Evolutionary conservation across 2,888 invertebrate species (phyloP), one percentile per base, ranked within the genome.

Genomic region (Creontiades dilutus): DNA sequence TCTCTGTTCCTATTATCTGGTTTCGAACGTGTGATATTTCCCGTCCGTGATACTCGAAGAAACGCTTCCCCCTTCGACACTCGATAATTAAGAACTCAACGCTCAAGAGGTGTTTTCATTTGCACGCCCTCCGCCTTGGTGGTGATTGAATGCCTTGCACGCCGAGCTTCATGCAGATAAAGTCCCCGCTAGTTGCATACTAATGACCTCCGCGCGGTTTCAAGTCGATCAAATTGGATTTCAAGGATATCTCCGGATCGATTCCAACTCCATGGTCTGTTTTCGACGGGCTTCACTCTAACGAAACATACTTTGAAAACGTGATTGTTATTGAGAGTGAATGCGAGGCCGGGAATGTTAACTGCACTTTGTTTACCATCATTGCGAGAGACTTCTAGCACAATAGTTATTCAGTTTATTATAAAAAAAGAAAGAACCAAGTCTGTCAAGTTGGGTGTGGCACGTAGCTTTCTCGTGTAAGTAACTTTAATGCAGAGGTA

Each of bases 131-230:
- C 61, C n/a, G n/a, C 61, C 19, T 61, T 61, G 61, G n/a, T 46
- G 1, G 28, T 78, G 78, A 78, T 46, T 27, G 78, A 78, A 37
- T 16, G 78, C 37, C 78, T 46, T 28, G 37, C 78, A 46, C 28
- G 37, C 37, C 78, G 37, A 46, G 85, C 52, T 81, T 81, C 55
- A 85, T 55, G 57, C 85, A 85, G 55, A 85, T 85, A 28, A 27
- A 85, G 85, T 55, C 16, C 28, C 57, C 55, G 57, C 37, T 28
- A 23, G 55, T 28, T 85, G 85, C 52, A 85, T 85, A 57, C 85
- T 85, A 85, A 85, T 85, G 85, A 85, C 57, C 28, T 85, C 27
- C n/a, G n/a, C n/a, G n/a, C n/a, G n/a, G n/a, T n/a, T n/a, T n/a
- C n/a, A 14, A 46, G 78, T 28, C 78, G 78, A 78, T 78, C 78